Base-by-base conservation (phyloP, 2,888 invertebrate genomes). In the Eilema caniola region DNA sequence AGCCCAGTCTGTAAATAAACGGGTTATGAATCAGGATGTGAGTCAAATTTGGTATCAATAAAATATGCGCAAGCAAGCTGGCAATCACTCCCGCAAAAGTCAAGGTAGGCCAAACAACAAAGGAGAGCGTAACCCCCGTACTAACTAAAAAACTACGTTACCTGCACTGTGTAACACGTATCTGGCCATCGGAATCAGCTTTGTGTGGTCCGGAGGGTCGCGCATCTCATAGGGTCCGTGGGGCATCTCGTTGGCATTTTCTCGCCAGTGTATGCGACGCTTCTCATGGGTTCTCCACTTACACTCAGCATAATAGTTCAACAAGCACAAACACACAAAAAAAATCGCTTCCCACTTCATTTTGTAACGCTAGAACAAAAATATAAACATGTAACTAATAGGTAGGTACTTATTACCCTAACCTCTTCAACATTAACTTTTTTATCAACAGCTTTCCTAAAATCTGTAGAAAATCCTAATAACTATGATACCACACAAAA, bases 101-200 rank as follows among this genome's bases (percentile, higher is more conserved):
- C 33, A 37, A 37, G 31, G 8, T 33, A 33, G 8, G 5, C 3
- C 12, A 37, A 37, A 33, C 1, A 37, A 12, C 11, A 37, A 37
- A 12, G 12, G 12, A 12, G 33, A 33, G 7, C 1, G 33, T 33
- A 3, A 33, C 4, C 33, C 33, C 28, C 5, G 5, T 28, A 28
- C 28, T 28, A 28, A 28, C 3, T 8, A 0, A 53, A 53, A 41
- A 23, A 59, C 14, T 57, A 75, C 69, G 16, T 78, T 95, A 97
- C 97, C 96, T 85, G 96, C 95, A 84, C 96, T 96, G 87, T 97
- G 97, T 67, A 97, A 96, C 62, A 97, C 96, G 84, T 96, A 97
- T 94, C 97, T 94, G 12, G 97, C 97, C 96, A 97, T 97, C 70
- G 96, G 91, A 10, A 97, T 96, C 23, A 96, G 89, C 80, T 97